Conservation (phyloP, 2,888 invertebrate genomes). For the Dicyrtomina minuta region DNA sequence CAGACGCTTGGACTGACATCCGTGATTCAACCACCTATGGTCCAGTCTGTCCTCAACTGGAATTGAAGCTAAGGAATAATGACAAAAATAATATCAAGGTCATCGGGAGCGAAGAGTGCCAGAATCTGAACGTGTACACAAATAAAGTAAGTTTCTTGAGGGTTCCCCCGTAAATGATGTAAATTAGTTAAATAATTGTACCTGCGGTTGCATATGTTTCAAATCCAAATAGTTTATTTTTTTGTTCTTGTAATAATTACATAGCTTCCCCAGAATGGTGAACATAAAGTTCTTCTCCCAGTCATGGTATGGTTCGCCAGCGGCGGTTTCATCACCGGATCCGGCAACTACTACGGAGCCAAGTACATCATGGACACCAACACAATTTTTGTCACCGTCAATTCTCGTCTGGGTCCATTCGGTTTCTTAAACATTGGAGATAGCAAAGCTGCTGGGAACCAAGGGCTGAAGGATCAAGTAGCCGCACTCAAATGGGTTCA, state of each 20-base stretch:
- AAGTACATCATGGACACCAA: conserved; percentile 46
- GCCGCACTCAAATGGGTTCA: conserved; percentile 33
- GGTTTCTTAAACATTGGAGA: conserved; percentile 34
- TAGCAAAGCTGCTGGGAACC: conserved; percentile 32
- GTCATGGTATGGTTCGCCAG: conserved; percentile 45
- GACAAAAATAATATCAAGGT: background rate
- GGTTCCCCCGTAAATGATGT: no score
- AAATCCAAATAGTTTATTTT: no score
- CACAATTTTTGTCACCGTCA: conserved; percentile 38
- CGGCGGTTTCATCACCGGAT: conserved; percentile 27
- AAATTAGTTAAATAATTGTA: no score
- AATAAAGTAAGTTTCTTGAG: conserved; percentile 35
- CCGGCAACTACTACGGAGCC: conserved; percentile 26
- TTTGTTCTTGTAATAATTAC: no score
- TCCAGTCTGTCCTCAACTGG: conserved; percentile 36
- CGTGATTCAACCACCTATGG: conserved; percentile 38
- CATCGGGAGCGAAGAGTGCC: conserved; percentile 43
- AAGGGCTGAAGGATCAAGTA: conserved; percentile 35
- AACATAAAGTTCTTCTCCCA: conserved; percentile 40
- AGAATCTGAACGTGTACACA: conserved; percentile 43
- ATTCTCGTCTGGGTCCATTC: conserved; percentile 31
- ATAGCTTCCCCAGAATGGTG: conserved; percentile 37
- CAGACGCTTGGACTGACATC: conserved; percentile 42
- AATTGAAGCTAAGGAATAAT: background rate
- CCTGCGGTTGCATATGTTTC: no score